Conservation (phyloP, 2,888 invertebrate species). For the Cyaniris semiargus region DNA sequence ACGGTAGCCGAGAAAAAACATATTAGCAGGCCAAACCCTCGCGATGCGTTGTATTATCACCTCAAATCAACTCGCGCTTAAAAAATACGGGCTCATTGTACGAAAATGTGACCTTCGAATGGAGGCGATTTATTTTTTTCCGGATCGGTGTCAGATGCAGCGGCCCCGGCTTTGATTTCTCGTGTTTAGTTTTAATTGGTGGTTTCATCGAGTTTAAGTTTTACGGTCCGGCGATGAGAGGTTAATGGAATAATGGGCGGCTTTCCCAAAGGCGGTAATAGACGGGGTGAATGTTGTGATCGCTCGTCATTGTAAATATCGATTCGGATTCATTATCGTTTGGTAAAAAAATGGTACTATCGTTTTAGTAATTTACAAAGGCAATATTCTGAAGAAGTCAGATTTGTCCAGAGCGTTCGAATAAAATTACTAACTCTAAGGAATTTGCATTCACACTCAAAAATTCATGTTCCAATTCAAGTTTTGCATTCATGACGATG, state of each 20-base stretch:
- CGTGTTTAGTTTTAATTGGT: conserved; percentile 82
- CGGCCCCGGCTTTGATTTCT: conserved; percentile 79
- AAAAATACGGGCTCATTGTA: conserved; percentile 52
- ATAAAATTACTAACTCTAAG: too few species aligned
- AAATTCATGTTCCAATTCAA: too few species aligned
- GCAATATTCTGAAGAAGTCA: too few species aligned
- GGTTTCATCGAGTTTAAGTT: conserved; percentile 81
- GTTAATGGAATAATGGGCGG: conserved; percentile 81
- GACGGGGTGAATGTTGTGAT: conserved; percentile 55
- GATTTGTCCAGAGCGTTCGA: too few species aligned
- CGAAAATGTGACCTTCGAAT: conserved; percentile 52
- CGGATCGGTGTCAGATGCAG: conserved; percentile 74
- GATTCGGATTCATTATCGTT: conserved; percentile 42
- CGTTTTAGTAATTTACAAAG: background rate
- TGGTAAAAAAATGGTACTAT: background rate
- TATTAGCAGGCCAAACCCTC: conserved; percentile 81
- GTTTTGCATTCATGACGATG: too few species aligned
- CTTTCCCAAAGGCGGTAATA: conserved; percentile 77
- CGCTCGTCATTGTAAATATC: conserved; percentile 43
- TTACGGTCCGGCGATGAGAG: conserved; percentile 80
- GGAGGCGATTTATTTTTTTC: conserved; percentile 67
- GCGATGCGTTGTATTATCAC: conserved; percentile 78
- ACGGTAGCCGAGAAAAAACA: conserved; percentile 80
- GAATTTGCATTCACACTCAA: too few species aligned
- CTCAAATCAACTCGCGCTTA: conserved; percentile 56